Conservation (phyloP, 2,797 vertebrate species). For the Falco rusticolus region DNA sequence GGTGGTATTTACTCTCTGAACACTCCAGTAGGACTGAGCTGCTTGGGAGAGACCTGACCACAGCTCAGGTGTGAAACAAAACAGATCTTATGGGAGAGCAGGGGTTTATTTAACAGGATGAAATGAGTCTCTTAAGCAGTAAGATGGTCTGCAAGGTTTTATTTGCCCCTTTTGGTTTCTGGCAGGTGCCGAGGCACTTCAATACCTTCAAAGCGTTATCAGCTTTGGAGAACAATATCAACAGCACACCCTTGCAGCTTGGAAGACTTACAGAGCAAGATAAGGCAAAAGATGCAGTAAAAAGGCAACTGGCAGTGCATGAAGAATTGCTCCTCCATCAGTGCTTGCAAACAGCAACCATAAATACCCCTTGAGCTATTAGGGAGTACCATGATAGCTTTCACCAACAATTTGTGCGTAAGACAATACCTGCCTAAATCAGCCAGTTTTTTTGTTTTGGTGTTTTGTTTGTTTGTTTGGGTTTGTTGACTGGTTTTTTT, state of each 20-base stretch:
- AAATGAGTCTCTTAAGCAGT: not conserved
- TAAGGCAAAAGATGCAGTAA: not conserved
- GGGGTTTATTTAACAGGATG: fast-evolving
- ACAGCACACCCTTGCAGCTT: not conserved
- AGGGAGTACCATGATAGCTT: fast-evolving
- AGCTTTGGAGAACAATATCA: not conserved
- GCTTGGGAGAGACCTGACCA: not conserved
- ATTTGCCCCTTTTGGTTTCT: not conserved
- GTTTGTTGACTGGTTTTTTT: no score
- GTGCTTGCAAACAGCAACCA: not conserved
- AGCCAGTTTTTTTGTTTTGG: no score
- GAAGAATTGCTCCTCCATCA: not conserved
- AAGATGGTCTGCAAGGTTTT: not conserved
- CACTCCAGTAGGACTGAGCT: not conserved
- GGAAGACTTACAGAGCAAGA: not conserved
- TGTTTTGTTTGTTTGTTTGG: no score
- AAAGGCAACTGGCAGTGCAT: fast-evolving
- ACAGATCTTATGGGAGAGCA: fast-evolving
- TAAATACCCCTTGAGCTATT: fast-evolving
- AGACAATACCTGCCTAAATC: not conserved
- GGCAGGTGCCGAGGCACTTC: not conserved
- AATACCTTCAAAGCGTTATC: not conserved
- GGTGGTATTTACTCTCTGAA: not conserved
- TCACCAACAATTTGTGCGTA: not conserved
- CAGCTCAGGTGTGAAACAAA: not conserved